phyloP scores from a whole-genome alignment of 2,888 invertebrate species.

The Dryomyza anilis region DNA sequence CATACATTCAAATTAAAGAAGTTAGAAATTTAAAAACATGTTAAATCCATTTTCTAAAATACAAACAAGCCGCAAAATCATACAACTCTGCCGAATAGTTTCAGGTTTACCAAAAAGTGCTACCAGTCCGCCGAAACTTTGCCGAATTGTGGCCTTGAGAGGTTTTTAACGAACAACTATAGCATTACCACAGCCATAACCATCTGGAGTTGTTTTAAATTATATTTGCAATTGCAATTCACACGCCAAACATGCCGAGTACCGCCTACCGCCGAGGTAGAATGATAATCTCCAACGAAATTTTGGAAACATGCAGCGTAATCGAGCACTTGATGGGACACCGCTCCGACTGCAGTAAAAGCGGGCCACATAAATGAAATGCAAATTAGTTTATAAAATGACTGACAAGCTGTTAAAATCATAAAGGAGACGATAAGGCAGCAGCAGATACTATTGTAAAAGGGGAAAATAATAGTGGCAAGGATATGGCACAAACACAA shows the following conservation, averaged over 20 bases:
- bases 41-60: too few relatives aligned
- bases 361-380: background rate
- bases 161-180: background rate
- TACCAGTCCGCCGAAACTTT: background rate
- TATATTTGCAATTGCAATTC: slow-evolving; percentile 17
- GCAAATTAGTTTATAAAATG: slow-evolving; percentile 18
- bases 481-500: slow-evolving; percentile 17
- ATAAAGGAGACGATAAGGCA: background rate
- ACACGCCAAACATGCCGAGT: slow-evolving; percentile 9
- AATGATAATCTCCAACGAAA: too few relatives aligned
- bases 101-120: too few relatives aligned
- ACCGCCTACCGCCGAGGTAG: too few relatives aligned
- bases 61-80: too few relatives aligned
- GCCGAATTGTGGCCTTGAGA: slow-evolving; percentile 12
- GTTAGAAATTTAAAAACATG: too few relatives aligned
- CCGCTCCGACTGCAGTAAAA: too few relatives aligned
- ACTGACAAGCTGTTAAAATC: slow-evolving; percentile 17
- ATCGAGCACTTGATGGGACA: too few relatives aligned
- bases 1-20: too few relatives aligned
- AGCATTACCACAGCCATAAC: background rate
- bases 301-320: too few relatives aligned
- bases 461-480: background rate
- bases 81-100: too few relatives aligned
- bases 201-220: slow-evolving; percentile 15
- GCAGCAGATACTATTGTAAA: too few relatives aligned